Evolutionary conservation across 2,113 vertebrate genomes (phyloP).

Genomic region (Seriola aureovittata): DNA sequence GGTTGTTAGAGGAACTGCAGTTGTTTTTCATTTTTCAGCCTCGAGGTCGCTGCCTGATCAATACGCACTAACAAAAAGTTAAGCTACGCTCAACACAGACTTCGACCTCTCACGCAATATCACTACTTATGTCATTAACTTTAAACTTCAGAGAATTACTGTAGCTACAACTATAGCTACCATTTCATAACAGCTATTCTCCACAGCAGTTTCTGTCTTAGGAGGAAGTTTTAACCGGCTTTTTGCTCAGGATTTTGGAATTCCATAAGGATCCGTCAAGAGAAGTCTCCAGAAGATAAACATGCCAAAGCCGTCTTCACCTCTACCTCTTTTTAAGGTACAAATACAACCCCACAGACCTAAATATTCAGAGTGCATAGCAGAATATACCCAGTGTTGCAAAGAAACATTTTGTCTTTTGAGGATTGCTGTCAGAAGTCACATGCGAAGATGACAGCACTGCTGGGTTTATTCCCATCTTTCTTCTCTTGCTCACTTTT

Average conservation of each 20-base stretch:
- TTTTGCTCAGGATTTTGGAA: neutral
- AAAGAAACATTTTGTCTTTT: constrained; percentile 64
- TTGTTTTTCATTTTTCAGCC: no score
- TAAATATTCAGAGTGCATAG: constrained; percentile 52
- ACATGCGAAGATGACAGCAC: constrained; percentile 64
- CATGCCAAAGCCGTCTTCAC: constrained; percentile 12
- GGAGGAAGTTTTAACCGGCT: constrained; percentile 6
- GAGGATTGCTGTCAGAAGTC: constrained; percentile 70
- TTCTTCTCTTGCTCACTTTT: constrained; percentile 8
- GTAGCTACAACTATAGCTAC: neutral
- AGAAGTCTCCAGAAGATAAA: constrained; percentile 28
- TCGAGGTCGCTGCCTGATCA: no score
- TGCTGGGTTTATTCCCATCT: constrained; percentile 25
- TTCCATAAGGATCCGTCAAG: constrained; percentile 4
- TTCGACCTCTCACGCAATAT: no score
- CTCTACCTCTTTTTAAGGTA: neutral
- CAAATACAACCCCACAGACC: constrained; percentile 24
- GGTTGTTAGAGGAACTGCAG: no score
- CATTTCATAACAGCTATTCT: neutral
- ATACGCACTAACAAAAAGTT: no score
- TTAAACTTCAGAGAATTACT: neutral
- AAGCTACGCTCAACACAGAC: no score
- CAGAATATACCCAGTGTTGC: constrained; percentile 49
- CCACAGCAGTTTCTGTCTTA: neutral
- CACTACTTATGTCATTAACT: neutral